Evolutionary conservation across 2,888 invertebrate genomes (phyloP).

Genomic region (Notocelia uddmanniana): DNA sequence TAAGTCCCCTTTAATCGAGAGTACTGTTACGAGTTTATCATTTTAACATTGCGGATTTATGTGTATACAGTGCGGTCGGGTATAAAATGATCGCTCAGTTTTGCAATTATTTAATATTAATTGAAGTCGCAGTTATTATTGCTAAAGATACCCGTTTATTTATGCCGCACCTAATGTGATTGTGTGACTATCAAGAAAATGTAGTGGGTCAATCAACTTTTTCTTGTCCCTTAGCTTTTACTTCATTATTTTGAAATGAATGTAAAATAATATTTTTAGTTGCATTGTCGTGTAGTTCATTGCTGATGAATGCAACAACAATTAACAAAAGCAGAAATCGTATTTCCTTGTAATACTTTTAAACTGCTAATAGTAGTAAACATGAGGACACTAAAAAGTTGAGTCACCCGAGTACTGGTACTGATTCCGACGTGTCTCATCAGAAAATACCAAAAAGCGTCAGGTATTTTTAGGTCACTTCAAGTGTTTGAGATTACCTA

Average conservation of each 20-base stretch:
- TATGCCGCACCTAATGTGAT: neutral
- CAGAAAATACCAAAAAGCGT: neutral
- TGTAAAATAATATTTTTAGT: too few species aligned
- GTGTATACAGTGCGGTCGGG: neutral
- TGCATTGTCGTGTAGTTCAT: too few species aligned
- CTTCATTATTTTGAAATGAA: too few species aligned
- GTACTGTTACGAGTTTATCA: neutral
- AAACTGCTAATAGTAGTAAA: too few species aligned
- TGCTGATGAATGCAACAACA: too few species aligned
- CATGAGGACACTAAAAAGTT: too few species aligned
- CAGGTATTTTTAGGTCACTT: neutral
- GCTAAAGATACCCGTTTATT: neutral
- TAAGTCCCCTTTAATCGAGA: too few species aligned
- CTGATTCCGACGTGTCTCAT: neutral
- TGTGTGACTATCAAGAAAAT: neutral
- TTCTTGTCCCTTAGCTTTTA: too few species aligned
- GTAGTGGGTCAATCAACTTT: too few species aligned
- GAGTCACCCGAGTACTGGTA: too few species aligned
- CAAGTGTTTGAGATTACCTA: neutral
- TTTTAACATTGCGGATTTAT: neutral
- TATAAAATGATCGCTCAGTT: neutral
- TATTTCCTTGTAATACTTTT: too few species aligned
- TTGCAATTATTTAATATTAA: neutral
- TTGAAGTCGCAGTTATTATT: slow-evolving; percentile 1
- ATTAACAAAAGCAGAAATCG: too few species aligned